Base-by-base conservation (phyloP, 2,888 invertebrate species). In the Lamellibrachia satsuma region DNA sequence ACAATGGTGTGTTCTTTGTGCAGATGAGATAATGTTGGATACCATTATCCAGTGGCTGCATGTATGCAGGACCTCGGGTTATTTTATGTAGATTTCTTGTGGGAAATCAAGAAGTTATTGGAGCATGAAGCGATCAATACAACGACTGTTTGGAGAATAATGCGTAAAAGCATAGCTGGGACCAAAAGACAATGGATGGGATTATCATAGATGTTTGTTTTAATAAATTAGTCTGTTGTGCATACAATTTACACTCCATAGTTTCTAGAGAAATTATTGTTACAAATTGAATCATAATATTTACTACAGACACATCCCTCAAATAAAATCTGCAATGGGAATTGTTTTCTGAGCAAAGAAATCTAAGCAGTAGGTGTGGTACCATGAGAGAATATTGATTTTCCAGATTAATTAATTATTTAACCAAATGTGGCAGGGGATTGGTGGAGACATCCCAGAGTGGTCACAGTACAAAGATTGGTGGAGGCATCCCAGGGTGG, bases 61-160 rank as follows among this genome's bases (percentile, higher is more conserved):
- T 75, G n/a, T 75, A 75, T n/a, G 75, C 75, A 75, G 39, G 6
- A 75, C 75, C 15, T 75, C 75, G 75, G 75, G 75, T 75, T 22
- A n/a, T 75, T 75, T 75, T 75, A 75, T 75, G 75, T 75, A 75
- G 75, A 75, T 75, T 75, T 75, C 75, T 75, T 75, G 75, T 15
- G 75, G 75, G 75, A 75, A 75, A 75, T 75, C 75, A 75, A 75
- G 75, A 75, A 75, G 6, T 15, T 75, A 75, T 75, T 6, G n/a
- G 75, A 75, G 75, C 75, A 75, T 22, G 75, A 75, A 75, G 75
- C 75, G 22, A 75, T 75, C 75, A 75, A 75, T 75, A 75, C n/a
- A n/a, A n/a, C 75, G 75, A 75, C 75, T 75, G 75, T n/a, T 75
- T n/a, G 22, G 6, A 75, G 75, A 75, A 75, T 75, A 75, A 75